Evolutionary conservation across 92 coral and sea anemone species (phyloP), one percentile per base, ranked within the genome.

Genomic region (Palythoa heliodiscus): DNA sequence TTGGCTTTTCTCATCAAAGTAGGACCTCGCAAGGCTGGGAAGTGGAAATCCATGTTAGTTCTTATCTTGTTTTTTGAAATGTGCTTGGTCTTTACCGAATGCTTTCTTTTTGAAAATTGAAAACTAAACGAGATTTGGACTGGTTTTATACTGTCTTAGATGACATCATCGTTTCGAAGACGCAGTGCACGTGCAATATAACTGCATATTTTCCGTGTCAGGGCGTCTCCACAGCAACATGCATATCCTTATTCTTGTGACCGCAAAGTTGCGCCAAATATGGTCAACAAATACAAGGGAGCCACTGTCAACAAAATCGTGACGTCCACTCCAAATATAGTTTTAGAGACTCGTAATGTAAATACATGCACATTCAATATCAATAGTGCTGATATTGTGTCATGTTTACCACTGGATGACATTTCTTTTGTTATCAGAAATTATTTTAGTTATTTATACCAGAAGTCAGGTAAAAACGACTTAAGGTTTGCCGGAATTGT

Each of bases 1-100:
- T 47, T 38, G 11, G 29, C 70, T 17, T 43, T 66, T 52, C 84
- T 66, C 61, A 52, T 25, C 43, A 80, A 15, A 43, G 66, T 66
- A 7, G 84, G 73, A 20, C 74, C 66, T 39, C 29, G 61, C 17
- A 70, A 48, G 10, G 11, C 55, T 23, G 52, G 20, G n/a, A 66
- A 80, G 52, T 29, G 20, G 7, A 68, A 78, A 78, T 75, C 67
- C 73, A 69, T 69, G 73, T 29, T 69, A 14, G 25, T 14, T 13
- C 3, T 58, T 58, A 20, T 25, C 17, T 2, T 29, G 35, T 11
- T 29, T 69, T 3, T 43, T 25, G 5, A 69, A 24, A 17, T 10
- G 17, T 29, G 5, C 47, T 69, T 19, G 16, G 47, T 69, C 24
- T 3, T 69, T 69, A 69, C 19, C 73, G 47, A 16, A 2, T 69